A percentile compares a stretch with the other conserved stretches of the same genome.
Conservation (phyloP, 2,797 vertebrate genomes). For the Avahi laniger region DNA sequence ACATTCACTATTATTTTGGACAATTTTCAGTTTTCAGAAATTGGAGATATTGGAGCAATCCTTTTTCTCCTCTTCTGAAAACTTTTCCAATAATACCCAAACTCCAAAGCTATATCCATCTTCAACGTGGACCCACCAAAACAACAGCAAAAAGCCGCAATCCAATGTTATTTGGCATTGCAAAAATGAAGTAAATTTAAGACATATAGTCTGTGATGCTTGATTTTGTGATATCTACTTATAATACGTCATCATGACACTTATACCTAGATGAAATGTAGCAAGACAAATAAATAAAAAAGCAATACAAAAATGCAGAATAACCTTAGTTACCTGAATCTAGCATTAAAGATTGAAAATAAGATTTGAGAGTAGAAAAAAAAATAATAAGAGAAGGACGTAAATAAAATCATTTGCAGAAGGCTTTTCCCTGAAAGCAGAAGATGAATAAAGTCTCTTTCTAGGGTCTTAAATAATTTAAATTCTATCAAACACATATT, state of each 20-base stretch:
- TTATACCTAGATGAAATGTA: background rate
- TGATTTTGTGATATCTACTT: background rate
- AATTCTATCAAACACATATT: conserved; percentile 81
- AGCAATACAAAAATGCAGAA: background rate
- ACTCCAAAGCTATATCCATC: background rate
- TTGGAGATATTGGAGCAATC: background rate
- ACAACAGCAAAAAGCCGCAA: background rate
- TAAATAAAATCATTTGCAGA: conserved; percentile 56
- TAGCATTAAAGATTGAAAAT: conserved; percentile 31
- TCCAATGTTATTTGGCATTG: background rate
- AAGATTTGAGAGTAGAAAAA: conserved; percentile 34
- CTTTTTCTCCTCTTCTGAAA: background rate
- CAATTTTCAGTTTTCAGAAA: background rate
- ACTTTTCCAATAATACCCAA: background rate
- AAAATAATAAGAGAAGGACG: background rate
- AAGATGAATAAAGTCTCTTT: conserved; percentile 75
- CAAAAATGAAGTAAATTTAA: background rate
- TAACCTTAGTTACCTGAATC: conserved; percentile 45
- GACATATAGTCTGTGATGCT: background rate
- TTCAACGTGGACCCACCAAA: background rate
- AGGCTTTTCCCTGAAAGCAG: conserved; percentile 61
- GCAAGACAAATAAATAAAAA: conserved; percentile 24
- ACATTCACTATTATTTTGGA: background rate
- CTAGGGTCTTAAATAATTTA: conserved; percentile 82
- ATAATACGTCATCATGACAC: background rate